Evolutionary conservation across 2,113 vertebrate genomes (phyloP).

Genomic region (Tragelaphus imberbis): DNA sequence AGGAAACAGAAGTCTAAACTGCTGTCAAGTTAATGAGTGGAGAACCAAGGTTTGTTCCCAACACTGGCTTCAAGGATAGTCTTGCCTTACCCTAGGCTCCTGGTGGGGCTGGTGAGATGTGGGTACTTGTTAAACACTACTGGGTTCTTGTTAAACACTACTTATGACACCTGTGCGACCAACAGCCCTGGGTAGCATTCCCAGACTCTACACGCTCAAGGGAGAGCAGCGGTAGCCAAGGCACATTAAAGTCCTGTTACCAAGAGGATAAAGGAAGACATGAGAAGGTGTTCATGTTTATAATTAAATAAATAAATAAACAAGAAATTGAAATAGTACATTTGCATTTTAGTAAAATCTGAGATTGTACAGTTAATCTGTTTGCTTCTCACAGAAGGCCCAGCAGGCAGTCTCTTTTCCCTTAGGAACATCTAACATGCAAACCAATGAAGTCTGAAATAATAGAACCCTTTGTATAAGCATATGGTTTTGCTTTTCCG

Average conservation of each 20-base stretch:
- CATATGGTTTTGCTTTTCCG: not conserved
- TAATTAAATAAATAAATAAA: constrained; percentile 67
- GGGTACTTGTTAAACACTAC: not conserved
- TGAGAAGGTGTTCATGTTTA: constrained; percentile 42
- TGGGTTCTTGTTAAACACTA: not conserved
- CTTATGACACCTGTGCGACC: not conserved
- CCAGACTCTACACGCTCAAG: not conserved
- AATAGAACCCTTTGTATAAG: not conserved
- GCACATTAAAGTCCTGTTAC: constrained; percentile 49
- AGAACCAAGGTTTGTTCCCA: not conserved
- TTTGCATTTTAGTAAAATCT: constrained; percentile 69
- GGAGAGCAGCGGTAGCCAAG: constrained; percentile 44
- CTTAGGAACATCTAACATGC: constrained; percentile 70
- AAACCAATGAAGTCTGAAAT: constrained; percentile 38
- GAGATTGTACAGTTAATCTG: constrained; percentile 60
- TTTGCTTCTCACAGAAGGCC: constrained; percentile 70
- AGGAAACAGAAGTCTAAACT: not conserved
- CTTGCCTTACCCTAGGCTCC: not conserved
- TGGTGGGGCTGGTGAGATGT: too few species aligned
- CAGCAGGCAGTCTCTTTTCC: constrained; percentile 48
- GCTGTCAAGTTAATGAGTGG: not conserved
- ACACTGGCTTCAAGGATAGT: not conserved
- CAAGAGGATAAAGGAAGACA: constrained; percentile 69
- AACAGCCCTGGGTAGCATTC: not conserved
- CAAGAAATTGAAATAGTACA: constrained; percentile 49